Conservation (phyloP, 2,113 vertebrate genomes). For the Terrapene triunguis region DNA sequence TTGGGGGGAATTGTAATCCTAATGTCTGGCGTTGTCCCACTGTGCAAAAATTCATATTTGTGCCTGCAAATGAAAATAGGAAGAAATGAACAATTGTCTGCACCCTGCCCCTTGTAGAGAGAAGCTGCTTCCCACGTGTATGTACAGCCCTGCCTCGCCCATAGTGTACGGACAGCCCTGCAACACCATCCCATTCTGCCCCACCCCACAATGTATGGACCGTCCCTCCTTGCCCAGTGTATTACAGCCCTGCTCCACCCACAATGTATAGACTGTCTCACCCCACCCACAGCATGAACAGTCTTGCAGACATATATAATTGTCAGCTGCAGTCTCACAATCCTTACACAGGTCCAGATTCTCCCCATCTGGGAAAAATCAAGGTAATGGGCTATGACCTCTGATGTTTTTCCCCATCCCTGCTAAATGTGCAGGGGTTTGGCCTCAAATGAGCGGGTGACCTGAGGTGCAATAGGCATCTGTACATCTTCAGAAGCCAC, state of each 20-base stretch:
- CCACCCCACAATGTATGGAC: background rate
- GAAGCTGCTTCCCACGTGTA: rapidly evolving
- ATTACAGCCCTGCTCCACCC: background rate
- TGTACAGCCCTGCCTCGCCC: background rate
- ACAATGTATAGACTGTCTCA: background rate
- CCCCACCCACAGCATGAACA: background rate
- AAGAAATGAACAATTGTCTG: background rate
- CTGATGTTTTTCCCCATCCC: rapidly evolving
- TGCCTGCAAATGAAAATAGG: constrained; percentile 80
- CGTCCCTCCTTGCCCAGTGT: background rate
- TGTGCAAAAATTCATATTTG: constrained; percentile 92
- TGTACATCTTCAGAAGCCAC: background rate
- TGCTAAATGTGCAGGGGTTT: background rate
- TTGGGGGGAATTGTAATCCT: constrained; percentile 77
- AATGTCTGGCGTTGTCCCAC: constrained; percentile 83
- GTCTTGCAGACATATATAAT: background rate
- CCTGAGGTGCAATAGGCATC: background rate
- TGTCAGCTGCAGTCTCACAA: background rate
- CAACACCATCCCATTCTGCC: background rate
- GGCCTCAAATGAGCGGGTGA: background rate
- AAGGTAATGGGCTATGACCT: background rate
- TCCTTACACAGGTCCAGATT: background rate
- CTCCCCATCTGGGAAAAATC: background rate
- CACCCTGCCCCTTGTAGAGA: background rate
- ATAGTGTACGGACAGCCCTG: background rate